phyloP scores from a whole-genome alignment of 1,140 invertebrate genomes.

The Leptoteleia sp. region DNA sequence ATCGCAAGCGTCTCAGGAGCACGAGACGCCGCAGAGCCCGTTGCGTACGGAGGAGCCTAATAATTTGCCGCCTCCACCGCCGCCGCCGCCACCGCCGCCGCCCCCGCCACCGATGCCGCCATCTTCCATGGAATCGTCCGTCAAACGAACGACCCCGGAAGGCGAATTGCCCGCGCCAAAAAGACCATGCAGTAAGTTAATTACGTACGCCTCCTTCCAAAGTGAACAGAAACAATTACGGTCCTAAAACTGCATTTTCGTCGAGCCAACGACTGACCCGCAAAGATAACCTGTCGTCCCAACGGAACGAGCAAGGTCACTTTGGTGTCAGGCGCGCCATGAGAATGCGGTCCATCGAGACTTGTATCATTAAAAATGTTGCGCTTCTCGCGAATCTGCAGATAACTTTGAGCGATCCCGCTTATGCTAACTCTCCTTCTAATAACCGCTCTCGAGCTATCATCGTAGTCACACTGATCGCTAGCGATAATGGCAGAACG shows the following conservation, averaged over 20 bases:
- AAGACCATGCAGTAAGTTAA: conserved; percentile 86
- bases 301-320: too few relatives aligned
- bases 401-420: conserved; percentile 67
- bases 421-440: conserved; percentile 69
- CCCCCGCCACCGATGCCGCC: too few relatives aligned
- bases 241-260: conserved; percentile 69
- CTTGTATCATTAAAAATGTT: conserved; percentile 47
- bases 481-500: conserved; percentile 56
- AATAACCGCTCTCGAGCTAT: conserved; percentile 64
- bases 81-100: too few relatives aligned
- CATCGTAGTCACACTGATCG: conserved; percentile 54
- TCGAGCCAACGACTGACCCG: conserved; percentile 65
- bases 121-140: too few relatives aligned
- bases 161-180: conserved; percentile 83
- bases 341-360: conserved; percentile 61
- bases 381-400: conserved; percentile 63
- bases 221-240: conserved; percentile 8
- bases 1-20: too few relatives aligned
- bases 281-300: too few relatives aligned
- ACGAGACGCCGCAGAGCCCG: too few relatives aligned
- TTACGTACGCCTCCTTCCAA: conserved; percentile 27
- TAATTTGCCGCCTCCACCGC: too few relatives aligned
- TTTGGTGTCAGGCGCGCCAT: conserved; percentile 1
- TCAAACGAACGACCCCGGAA: conserved; percentile 79
- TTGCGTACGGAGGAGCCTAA: too few relatives aligned